Percentiles rank a stretch among this genome's conserved stretches.
phyloP scores from a whole-genome alignment of 2,113 vertebrate genomes.

The Bolborhynchus lineola region DNA sequence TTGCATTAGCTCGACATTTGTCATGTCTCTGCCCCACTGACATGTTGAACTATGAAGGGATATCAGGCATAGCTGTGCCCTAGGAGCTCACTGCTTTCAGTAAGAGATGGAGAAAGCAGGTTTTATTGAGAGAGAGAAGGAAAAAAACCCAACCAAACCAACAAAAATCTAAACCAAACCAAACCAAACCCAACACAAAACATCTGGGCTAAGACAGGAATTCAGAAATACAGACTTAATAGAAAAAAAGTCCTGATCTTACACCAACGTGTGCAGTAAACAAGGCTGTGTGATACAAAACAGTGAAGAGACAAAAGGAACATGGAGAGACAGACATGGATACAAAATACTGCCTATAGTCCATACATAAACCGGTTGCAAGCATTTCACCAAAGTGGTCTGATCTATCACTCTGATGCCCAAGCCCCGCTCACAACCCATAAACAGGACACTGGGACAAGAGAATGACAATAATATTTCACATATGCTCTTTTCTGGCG shows the following conservation, averaged over 20 bases:
- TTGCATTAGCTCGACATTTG: background rate
- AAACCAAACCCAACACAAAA: background rate
- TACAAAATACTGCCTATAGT: accelerated
- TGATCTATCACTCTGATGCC: accelerated
- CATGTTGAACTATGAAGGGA: background rate
- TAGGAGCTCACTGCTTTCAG: background rate
- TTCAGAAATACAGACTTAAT: background rate
- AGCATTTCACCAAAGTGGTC: background rate
- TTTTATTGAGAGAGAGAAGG: background rate
- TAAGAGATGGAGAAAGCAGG: background rate
- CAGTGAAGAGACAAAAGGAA: background rate
- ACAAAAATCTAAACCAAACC: background rate
- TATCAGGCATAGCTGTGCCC: background rate
- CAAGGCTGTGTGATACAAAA: background rate
- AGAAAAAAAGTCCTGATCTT: background rate
- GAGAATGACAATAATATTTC: accelerated
- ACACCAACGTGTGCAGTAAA: background rate
- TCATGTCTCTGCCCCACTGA: background rate
- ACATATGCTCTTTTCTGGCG: accelerated
- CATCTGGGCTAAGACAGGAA: background rate
- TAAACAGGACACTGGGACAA: background rate
- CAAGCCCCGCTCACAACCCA: background rate
- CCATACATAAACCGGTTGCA: background rate
- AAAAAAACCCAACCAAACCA: accelerated
- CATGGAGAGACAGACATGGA: accelerated